Conservation (phyloP, 1,140 invertebrate species). For the Agrypnia vestita region DNA sequence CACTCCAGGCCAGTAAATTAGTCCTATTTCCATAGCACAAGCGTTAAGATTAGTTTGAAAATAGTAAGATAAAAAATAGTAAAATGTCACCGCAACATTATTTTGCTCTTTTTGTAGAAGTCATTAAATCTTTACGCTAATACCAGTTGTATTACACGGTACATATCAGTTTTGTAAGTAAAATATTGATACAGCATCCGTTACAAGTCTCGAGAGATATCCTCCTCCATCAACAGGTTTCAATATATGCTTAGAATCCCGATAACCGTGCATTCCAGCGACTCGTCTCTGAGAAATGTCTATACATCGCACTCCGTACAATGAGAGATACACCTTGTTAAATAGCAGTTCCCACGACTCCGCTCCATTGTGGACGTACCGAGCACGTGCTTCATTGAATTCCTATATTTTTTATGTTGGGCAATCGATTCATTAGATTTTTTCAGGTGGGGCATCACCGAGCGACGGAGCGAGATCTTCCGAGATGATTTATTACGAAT, state of each 20-base stretch:
- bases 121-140: no score
- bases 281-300: constrained; percentile 1
- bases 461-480: not conserved
- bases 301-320: constrained; percentile 7
- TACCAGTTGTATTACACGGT: no score
- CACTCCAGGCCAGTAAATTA: no score
- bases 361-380: constrained; percentile 16
- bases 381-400: constrained; percentile 36
- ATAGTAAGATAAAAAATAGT: no score
- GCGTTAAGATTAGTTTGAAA: no score
- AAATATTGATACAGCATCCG: no score
- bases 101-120: no score
- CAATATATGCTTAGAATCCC: constrained; percentile 1
- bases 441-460: constrained; percentile 26
- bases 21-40: no score
- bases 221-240: constrained; percentile 8
- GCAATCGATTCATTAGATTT: constrained; percentile 40
- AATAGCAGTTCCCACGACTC: constrained; percentile 33
- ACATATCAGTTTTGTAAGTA: not conserved
- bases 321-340: constrained; percentile 34
- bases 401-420: constrained; percentile 13
- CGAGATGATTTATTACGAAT: constrained; percentile 9
- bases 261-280: not conserved
- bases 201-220: no score
- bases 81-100: no score